Base-by-base conservation (phyloP, 2,113 vertebrate genomes). In the Entelurus aequoreus region DNA sequence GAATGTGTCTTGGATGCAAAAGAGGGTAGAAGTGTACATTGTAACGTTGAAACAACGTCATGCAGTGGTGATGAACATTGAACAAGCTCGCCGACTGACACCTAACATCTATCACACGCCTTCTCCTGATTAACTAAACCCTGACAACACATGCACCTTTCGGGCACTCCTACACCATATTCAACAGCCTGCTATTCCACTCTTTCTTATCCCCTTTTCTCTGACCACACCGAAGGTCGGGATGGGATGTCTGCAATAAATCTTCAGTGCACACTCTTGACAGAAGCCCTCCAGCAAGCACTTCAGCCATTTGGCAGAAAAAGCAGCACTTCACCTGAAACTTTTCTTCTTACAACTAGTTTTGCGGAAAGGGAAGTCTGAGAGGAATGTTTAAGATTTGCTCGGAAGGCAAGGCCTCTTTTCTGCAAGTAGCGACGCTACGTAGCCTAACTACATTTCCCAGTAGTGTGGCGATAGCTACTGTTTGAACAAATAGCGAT, bases 101-200 rank as follows among this genome's bases (percentile, higher is more conserved):
- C 62, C 58, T 52, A 63, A 54, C 75, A 86, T 87, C 79, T 67
- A 85, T 85, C 84, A 81, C 72, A 75, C 62, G 6, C 77, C 78
- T 71, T 54, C 47, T 62, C 68, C 62, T 75, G 76, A 82, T 84
- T 78, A 72, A 71, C 69, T 46, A 65, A 68, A 65, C 62, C 58
- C 56, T 70, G 71, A 82, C 71, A 79, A 67, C 50, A 49, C 52
- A 28, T 37, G 60, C 59, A 38, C 58, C n/a, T 13, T 28, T 28
- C 58, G 19, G 42, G 60, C 58, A 72, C 72, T 68, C 72, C 75
- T 66, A 69, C 63, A 14, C 69, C 74, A 78, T 54, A 72, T 76
- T 60, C 61, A 65, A 75, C 72, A 74, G 50, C 60, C 63, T 69
- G 59, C 71, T 62, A 61, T 75, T 75, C 80, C 67, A 78, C 67